Evolutionary conservation across 2,113 vertebrate genomes (phyloP).

Genomic region (Sylvia atricapilla): DNA sequence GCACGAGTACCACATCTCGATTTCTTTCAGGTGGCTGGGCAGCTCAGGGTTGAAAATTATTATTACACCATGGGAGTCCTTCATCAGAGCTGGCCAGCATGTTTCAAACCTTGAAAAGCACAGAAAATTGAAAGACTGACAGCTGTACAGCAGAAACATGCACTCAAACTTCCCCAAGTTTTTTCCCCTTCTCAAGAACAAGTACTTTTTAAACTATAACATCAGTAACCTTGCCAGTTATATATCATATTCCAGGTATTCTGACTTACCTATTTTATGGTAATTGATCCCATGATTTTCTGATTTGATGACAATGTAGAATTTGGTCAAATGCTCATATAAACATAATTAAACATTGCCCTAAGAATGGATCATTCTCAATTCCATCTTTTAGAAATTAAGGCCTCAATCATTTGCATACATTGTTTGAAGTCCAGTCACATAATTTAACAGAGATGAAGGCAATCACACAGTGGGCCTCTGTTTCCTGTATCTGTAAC

Average conservation of each 20-base stretch:
- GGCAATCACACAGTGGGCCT: not conserved
- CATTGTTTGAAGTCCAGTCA: not conserved
- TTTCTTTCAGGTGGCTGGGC: constrained; percentile 89
- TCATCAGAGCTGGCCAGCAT: constrained; percentile 95
- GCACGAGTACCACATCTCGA: constrained; percentile 87
- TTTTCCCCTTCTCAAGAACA: not conserved
- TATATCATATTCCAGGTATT: not conserved
- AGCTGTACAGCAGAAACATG: not conserved
- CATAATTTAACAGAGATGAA: not conserved
- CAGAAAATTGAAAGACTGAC: not conserved
- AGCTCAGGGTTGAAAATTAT: constrained; percentile 90
- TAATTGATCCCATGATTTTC: not conserved
- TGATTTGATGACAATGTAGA: not conserved
- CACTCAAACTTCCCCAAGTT: not conserved
- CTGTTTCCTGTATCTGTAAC: not conserved
- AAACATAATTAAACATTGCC: not conserved
- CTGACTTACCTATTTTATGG: not conserved
- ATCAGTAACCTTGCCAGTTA: not conserved
- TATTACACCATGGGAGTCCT: constrained; percentile 87
- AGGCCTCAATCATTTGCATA: not conserved
- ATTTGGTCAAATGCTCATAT: not conserved
- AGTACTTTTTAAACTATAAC: not conserved
- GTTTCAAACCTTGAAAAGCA: constrained; percentile 83
- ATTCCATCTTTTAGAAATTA: not conserved
- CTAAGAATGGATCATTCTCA: not conserved